A percentile compares a stretch with the other conserved stretches of the same genome.
phyloP scores from a whole-genome alignment of 2,888 invertebrate genomes.

The Digitonthophagus gazella region DNA sequence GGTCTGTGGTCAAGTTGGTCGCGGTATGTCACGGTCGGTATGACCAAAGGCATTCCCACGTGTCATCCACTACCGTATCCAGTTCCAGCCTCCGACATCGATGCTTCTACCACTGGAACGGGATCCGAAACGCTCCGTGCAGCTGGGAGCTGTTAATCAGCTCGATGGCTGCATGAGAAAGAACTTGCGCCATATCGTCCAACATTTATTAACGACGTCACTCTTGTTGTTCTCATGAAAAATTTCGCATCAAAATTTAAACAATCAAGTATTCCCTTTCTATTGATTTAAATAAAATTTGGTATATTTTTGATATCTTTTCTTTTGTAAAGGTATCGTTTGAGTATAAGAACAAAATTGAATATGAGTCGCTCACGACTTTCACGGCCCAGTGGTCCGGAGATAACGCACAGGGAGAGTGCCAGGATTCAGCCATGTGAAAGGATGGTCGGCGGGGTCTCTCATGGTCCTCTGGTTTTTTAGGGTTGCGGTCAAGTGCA shows the following conservation, averaged over 20 bases:
- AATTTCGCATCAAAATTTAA: too few relatives aligned
- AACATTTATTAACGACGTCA: background rate
- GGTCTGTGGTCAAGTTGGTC: background rate
- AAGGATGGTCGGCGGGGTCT: slow-evolving; percentile 6
- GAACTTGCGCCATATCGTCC: background rate
- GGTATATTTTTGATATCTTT: too few relatives aligned
- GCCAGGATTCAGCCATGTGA: slow-evolving; percentile 14
- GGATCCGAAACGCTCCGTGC: background rate
- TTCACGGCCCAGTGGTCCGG: slow-evolving; percentile 1
- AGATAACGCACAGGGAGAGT: slow-evolving; percentile 4
- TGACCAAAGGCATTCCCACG: slow-evolving; percentile 11
- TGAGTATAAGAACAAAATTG: background rate
- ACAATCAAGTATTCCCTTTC: too few relatives aligned
- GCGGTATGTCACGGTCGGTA: slow-evolving; percentile 18
- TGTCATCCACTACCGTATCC: slow-evolving; percentile 9
- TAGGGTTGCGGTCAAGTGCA: slow-evolving; percentile 10
- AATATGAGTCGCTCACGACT: background rate
- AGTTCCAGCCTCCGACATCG: slow-evolving; percentile 5
- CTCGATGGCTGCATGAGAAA: background rate
- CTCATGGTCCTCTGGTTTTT: slow-evolving; percentile 13
- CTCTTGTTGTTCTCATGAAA: too few relatives aligned
- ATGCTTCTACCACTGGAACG: background rate
- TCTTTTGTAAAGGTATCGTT: background rate
- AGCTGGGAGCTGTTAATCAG: background rate
- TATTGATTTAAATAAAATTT: too few relatives aligned